Evolutionary conservation across 2,797 vertebrate genomes (phyloP).

Genomic region (Siniperca undulata): DNA sequence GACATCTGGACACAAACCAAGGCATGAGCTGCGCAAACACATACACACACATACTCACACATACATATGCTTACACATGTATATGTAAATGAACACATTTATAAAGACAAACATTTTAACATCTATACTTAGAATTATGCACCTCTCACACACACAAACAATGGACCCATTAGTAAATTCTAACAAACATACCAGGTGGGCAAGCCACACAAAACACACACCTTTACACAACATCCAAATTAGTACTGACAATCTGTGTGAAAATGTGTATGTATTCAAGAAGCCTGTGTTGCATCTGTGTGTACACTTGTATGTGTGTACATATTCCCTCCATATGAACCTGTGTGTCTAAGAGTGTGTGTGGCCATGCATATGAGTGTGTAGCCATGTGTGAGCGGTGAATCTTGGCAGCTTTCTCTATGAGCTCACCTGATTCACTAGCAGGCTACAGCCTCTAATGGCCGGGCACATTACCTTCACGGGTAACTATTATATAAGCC

Average conservation of each 20-base stretch:
- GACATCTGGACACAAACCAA: conserved; percentile 77
- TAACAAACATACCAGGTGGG: conserved; percentile 7
- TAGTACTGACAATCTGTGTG: not conserved
- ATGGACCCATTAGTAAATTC: not conserved
- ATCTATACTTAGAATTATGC: not conserved
- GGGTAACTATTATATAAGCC: conserved; percentile 52
- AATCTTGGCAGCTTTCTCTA: conserved; percentile 65
- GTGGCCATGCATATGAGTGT: conserved; percentile 23
- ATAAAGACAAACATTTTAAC: not conserved
- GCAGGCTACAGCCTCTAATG: conserved; percentile 56
- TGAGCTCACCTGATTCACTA: conserved; percentile 72
- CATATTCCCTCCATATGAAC: conserved; percentile 6
- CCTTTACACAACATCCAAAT: not conserved
- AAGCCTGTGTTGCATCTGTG: conserved; percentile 19
- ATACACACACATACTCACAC: conserved; percentile 25
- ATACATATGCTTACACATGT: conserved; percentile 10
- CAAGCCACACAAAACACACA: conserved; percentile 5
- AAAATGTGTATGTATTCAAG: not conserved
- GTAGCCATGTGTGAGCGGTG: conserved; percentile 59
- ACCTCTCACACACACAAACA: not conserved
- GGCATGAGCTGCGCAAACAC: conserved; percentile 33
- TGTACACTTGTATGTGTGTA: not conserved
- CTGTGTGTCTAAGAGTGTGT: conserved; percentile 10
- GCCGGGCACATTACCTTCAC: conserved; percentile 40
- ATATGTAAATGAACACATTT: conserved; percentile 3